These are phyloP conservation scores for Tyrannus savana DNA, from an alignment of 2,113 vertebrate genomes.

Conservation along the genomic window DNA sequence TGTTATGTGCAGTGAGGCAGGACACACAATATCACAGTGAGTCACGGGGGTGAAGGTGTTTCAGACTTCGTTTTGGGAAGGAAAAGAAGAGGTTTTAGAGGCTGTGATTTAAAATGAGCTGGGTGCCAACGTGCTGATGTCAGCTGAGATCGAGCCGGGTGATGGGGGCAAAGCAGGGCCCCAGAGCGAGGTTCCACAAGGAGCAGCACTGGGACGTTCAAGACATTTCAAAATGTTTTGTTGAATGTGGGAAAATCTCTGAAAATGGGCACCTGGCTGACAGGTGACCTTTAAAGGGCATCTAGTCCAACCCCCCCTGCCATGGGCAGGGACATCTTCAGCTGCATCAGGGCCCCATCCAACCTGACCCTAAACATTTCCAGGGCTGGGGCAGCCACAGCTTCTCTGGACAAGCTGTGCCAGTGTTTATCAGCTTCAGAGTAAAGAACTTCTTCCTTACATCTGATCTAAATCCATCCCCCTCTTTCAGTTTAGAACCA, in stretches of 20 bases:
- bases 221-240: background rate
- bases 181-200: background rate
- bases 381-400: background rate
- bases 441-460: background rate
- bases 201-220: background rate
- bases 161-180: background rate
- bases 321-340: background rate
- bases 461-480: background rate
- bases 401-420: background rate
- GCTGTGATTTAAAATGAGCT: rapidly evolving
- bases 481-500: background rate
- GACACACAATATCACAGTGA: background rate
- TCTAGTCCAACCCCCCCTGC: background rate
- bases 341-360: background rate
- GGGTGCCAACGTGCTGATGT: rapidly evolving
- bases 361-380: background rate
- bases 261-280: background rate
- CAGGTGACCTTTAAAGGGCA: background rate
- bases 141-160: background rate
- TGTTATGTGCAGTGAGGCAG: background rate
- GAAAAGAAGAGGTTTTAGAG: background rate
- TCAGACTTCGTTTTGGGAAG: background rate
- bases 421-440: background rate
- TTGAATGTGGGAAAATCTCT: background rate
- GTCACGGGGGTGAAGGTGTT: background rate